Percentiles rank a stretch among this genome's conserved stretches.
phyloP scores from a whole-genome alignment of 2,113 vertebrate genomes.

The Sebastes fasciatus region DNA sequence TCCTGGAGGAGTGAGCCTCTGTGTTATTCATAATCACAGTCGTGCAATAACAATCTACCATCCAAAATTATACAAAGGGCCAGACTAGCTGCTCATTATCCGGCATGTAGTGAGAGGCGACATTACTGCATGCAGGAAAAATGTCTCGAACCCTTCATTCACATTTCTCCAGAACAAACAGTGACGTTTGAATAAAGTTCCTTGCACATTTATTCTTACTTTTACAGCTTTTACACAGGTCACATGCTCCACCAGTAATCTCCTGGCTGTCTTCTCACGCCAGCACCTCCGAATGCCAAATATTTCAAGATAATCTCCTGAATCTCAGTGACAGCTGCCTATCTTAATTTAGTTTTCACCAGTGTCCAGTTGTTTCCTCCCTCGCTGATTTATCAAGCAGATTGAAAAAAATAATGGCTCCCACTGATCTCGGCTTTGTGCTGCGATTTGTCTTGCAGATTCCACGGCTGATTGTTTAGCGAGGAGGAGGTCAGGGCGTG shows the following conservation, averaged over 20 bases:
- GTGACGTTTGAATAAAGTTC: not conserved
- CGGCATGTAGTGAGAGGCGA: constrained; percentile 13
- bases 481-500: constrained; percentile 63
- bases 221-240: not conserved
- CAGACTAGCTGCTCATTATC: constrained; percentile 61
- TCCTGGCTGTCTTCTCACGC: not conserved
- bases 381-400: constrained; percentile 29
- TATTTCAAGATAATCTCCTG: constrained; percentile 42
- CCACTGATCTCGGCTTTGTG: constrained; percentile 22
- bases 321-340: constrained; percentile 37
- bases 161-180: not conserved
- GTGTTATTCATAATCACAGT: constrained; percentile 66
- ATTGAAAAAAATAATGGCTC: constrained; percentile 50
- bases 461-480: constrained; percentile 55
- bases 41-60: constrained; percentile 70
- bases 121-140: constrained; percentile 40
- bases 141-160: constrained; percentile 16
- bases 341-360: constrained; percentile 56
- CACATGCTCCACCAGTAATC: not conserved
- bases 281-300: constrained; percentile 28
- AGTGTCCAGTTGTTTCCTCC: constrained; percentile 41
- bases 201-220: not conserved
- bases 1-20: constrained; percentile 54
- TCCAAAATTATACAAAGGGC: constrained; percentile 55
- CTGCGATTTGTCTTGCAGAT: constrained; percentile 69